Base-by-base conservation (phyloP, 53 echinoderm and acorn worm species). In the Apostichopus leukothele region DNA sequence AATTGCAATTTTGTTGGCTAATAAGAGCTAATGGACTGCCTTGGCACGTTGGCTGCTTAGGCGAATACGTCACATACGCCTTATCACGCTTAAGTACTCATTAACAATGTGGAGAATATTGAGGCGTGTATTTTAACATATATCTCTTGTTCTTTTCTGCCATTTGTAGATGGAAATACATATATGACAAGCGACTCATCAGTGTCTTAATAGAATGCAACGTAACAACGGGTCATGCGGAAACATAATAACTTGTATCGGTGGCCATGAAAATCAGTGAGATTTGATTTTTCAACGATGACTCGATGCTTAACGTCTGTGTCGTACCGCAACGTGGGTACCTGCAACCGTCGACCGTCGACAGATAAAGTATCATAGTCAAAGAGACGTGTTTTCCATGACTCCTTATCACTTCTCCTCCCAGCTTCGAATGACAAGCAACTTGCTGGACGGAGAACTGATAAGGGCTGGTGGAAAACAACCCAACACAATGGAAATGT, bases 391-490 rank as follows among this genome's bases (percentile, higher is more conserved):
- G 85, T 60, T 85, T 87, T 87, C 75, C 57, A 87, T 87, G 88
- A 87, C 53, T 87, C 88, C 88, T 87, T 87, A 52, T 87, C 88
- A 87, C 88, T 87, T 87, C 88, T 87, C 75, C 88, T 74, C 88
- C 88, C 88, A 87, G 88, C 88, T 87, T 23, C 19, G 52, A 53
- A 74, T 50, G 53, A 18, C 0, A 51, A 5, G 13, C 66, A 75
- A 11, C 51, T 87, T 87, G 88, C 88, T 87, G 88, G 88, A 87
- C 88, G 88, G 88, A 87, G 88, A 87, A 87, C 88, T 87, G 88
- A 87, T 87, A 87, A 87, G 88, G 88, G 88, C 88, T 87, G 88
- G 88, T 87, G 75, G 88, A 87, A 75, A 75, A 87, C 74, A 71
- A 71, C 5, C 6, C 71, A 18, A n/a, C 71, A 6, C 57, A 57